phyloP scores from a whole-genome alignment of 35 echinoderm and acorn worm genomes.

The Apostichopus parvimensis region DNA sequence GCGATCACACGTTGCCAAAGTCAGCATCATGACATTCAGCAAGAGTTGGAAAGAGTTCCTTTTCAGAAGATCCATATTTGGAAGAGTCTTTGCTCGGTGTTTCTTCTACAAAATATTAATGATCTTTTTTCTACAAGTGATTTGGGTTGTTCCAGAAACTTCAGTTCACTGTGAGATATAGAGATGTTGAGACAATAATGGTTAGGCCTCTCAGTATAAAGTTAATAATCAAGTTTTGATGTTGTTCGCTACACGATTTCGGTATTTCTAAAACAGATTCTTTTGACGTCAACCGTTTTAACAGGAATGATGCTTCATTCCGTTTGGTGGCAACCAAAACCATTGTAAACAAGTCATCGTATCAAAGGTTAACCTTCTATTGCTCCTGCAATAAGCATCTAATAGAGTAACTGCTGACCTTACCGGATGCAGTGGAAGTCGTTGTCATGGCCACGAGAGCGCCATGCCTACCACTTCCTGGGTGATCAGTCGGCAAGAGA shows the following conservation, averaged over 20 bases:
- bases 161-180: too few relatives aligned
- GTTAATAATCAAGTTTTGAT: too few relatives aligned
- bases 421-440: neutral
- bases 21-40: neutral
- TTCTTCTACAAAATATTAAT: too few relatives aligned
- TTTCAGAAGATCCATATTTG: neutral
- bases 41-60: neutral
- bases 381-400: neutral
- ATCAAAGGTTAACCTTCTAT: too few relatives aligned
- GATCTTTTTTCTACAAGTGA: too few relatives aligned
- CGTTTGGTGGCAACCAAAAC: neutral
- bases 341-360: neutral
- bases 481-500: too few relatives aligned
- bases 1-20: neutral
- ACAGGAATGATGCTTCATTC: neutral
- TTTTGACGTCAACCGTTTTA: neutral
- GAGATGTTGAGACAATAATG: too few relatives aligned
- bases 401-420: neutral
- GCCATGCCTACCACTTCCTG: conserved; percentile 24
- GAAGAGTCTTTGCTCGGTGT: too few relatives aligned
- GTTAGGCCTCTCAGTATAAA: too few relatives aligned
- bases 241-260: too few relatives aligned
- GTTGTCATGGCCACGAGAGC: neutral
- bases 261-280: too few relatives aligned
- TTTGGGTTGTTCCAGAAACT: too few relatives aligned